Evolutionary conservation across 2,797 vertebrate genomes (phyloP), one percentile per base, ranked within the genome.

Genomic region (Platyrinchus mystaceus): DNA sequence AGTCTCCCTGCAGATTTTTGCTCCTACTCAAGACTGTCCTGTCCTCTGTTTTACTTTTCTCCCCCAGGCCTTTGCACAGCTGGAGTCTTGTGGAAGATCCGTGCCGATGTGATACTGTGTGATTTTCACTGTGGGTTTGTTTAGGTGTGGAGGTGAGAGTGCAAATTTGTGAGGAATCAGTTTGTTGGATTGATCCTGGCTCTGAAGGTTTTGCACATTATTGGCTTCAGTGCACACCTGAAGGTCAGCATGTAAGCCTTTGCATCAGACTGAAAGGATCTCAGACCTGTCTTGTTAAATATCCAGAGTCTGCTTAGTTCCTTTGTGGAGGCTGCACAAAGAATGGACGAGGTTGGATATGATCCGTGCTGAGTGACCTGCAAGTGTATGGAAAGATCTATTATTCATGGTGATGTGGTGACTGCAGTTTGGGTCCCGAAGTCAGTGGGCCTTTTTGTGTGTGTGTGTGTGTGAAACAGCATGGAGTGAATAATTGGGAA

Each of bases 391-490:
- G 58, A 26, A 68, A 66, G 30, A 46, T 44, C 12, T 77, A 3
- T 52, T 71, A 5, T 28, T 74, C 7, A 0, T 0, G 0, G 13
- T 82, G 32, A 59, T 2, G 0, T 7, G 8, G 64, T 8, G 13
- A 22, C 49, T 36, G 63, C 63, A 37, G 59, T 60, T 83, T 14
- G 27, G 34, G 44, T 74, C 68, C 74, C 3, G 1, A 15, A 41
- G 15, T 74, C 82, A 26, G 44, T 46, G 56, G 44, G n/a, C 5
- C 8, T 41, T 2, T 41, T 2, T 75, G 44, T 46, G 14, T 59
- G 13, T 46, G 47, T 6, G 0, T 43, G 22, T 30, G 37, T 27
- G 22, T 39, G 60, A 37, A 85, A 68, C n/a, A 60, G 30, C 24
- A 19, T 2, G 12, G 78, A 50, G 37, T 58, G 44, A 75, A 12